Evolutionary conservation across 1,140 invertebrate genomes (phyloP), one percentile per base, ranked within the genome.

Genomic region (Portunus trituberculatus): DNA sequence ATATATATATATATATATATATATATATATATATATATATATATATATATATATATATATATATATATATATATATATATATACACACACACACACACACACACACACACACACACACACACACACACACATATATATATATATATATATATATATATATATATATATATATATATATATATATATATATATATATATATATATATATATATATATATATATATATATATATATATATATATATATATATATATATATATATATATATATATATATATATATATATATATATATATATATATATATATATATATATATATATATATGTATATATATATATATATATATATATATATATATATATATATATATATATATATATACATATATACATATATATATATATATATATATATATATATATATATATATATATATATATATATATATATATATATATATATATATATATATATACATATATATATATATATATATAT

Each of bases 11-110:
- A n/a, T n/a, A n/a, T n/a, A n/a, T n/a, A n/a, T n/a, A n/a, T n/a
- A n/a, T n/a, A n/a, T n/a, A n/a, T n/a, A n/a, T n/a, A n/a, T n/a
- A n/a, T n/a, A n/a, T n/a, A n/a, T n/a, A n/a, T n/a, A n/a, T n/a
- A n/a, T n/a, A n/a, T n/a, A n/a, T n/a, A n/a, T n/a, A n/a, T n/a
- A n/a, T n/a, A n/a, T n/a, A n/a, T n/a, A n/a, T n/a, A n/a, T n/a
- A 89, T 89, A 89, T 89, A 90, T 32, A 90, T 90, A 90, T 90
- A 90, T 90, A 90, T 90, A 90, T 90, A 90, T 89, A 89, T 89
- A 89, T 89, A 89, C n/a, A n/a, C n/a, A n/a, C n/a, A n/a, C n/a
- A n/a, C n/a, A n/a, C n/a, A n/a, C n/a, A n/a, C n/a, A n/a, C n/a
- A n/a, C n/a, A n/a, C n/a, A n/a, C n/a, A n/a, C n/a, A n/a, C n/a